Evolutionary conservation across 2,888 invertebrate species (phyloP), one percentile per base, ranked within the genome.

Genomic region (Diaprepes abbreviatus): DNA sequence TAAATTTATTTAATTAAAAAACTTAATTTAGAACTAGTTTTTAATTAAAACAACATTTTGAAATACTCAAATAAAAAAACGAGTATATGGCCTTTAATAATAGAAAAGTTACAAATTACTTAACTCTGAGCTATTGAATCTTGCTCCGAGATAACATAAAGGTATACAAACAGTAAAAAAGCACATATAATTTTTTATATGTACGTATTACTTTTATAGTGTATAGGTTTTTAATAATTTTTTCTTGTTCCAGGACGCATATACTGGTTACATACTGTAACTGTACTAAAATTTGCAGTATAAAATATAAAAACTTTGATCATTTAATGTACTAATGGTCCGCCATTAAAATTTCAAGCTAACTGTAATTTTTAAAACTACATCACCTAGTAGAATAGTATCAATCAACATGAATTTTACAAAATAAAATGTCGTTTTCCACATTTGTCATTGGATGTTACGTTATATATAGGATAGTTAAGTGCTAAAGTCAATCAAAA

Each of bases 201-300:
- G n/a, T n/a, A n/a, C n/a, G n/a, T n/a, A n/a, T n/a, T n/a, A n/a
- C n/a, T n/a, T n/a, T n/a, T n/a, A n/a, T n/a, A n/a, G n/a, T n/a
- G n/a, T n/a, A n/a, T n/a, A n/a, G n/a, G n/a, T n/a, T n/a, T n/a
- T n/a, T n/a, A n/a, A n/a, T n/a, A n/a, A n/a, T 48, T 57, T 57
- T 9, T 28, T 63, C 71, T 66, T 62, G 69, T 74, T 75, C 62
- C 74, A 76, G 76, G 71, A 74, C 55, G 74, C 70, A 45, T 75
- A 74, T 59, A 70, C 67, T 66, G 75, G 74, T 55, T 76, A 76
- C 68, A 60, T 75, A 60, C 70, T 75, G 60, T 76, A 75, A 73
- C 70, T 60, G 60, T 45, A 57, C 66, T 68, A 67, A 60, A 45
- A 52, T 45, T 16, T 54, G 43, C 50, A 60, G 52, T 66, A 66